phyloP scores from a whole-genome alignment of 2,113 vertebrate genomes.

The Protobothrops flavoviridis region DNA sequence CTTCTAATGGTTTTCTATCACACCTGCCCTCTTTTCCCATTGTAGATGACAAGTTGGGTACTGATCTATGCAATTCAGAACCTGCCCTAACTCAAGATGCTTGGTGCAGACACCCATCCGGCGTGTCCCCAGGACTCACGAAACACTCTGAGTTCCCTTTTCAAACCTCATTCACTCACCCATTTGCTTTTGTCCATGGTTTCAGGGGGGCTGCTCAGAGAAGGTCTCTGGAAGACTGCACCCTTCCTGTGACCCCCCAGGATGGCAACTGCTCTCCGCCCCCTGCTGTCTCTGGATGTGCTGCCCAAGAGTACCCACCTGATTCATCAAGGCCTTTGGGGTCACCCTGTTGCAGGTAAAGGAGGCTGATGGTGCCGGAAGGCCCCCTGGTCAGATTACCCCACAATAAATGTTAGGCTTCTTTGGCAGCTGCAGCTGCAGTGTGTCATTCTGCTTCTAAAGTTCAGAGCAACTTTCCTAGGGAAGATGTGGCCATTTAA shows the following conservation, averaged over 20 bases:
- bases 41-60: background rate
- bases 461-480: accelerated
- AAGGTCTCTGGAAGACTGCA: background rate
- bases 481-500: slow-evolving; percentile 8
- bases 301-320: accelerated
- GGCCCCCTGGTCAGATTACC: accelerated
- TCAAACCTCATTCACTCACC: background rate
- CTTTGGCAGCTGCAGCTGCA: background rate
- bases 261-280: background rate
- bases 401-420: background rate
- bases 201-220: background rate
- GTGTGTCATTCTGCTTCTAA: accelerated
- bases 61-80: background rate
- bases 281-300: background rate
- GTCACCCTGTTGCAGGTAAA: background rate
- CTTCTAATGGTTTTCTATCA: background rate
- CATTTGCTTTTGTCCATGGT: background rate
- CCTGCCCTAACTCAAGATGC: background rate
- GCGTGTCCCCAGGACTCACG: background rate
- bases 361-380: background rate
- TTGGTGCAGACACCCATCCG: background rate
- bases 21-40: too few species aligned
- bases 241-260: background rate
- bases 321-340: accelerated
- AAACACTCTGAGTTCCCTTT: accelerated